Base-by-base conservation (phyloP, 2,797 vertebrate species). In the Cyprinella venusta region DNA sequence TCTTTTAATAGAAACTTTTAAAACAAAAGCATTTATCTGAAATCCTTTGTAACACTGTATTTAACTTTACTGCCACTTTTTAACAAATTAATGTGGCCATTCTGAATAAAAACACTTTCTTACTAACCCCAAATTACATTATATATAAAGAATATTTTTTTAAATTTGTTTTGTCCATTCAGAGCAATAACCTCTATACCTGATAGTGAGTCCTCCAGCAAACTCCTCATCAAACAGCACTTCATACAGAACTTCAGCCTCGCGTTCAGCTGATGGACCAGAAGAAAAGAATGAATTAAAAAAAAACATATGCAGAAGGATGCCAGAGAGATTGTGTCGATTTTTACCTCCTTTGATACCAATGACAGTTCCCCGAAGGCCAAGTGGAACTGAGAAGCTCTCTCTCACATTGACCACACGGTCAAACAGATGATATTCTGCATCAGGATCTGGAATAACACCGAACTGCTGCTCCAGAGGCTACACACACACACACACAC, bases 161-260 rank as follows among this genome's bases (percentile, higher is more conserved):
- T 0, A 21, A 30, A 56, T 30, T 8, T 56, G 19, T 26, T 48
- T 61, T 6, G 3, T 15, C 15, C 16, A 64, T 1, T 19, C 7
- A 13, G 10, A 33, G 36, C 36, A 76, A 61, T 36, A 48, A 56
- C 8, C 16, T 38, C 15, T 26, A 86, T 91, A 99, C 98, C 98
- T 98, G 93, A 99, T 95, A 87, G 92, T 97, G 83, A 99, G 95
- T 74, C 98, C 98, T 90, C 98, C 97, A 69, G 93, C 93, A 93
- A 99, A 99, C 84, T 98, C 98, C 87, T 99, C 97, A 93, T 99
- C 98, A 93, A 99, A 99, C 84, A 99, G 86, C 78, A 99, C 97
- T 93, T 99, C 98, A 45, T 97, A 98, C 19, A 99, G 94, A 84
- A 99, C 94, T 90, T 99, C 98, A 70, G 95, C 95, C 90, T 99